phyloP scores from a whole-genome alignment of 2,113 vertebrate genomes.

The Puma concolor region DNA sequence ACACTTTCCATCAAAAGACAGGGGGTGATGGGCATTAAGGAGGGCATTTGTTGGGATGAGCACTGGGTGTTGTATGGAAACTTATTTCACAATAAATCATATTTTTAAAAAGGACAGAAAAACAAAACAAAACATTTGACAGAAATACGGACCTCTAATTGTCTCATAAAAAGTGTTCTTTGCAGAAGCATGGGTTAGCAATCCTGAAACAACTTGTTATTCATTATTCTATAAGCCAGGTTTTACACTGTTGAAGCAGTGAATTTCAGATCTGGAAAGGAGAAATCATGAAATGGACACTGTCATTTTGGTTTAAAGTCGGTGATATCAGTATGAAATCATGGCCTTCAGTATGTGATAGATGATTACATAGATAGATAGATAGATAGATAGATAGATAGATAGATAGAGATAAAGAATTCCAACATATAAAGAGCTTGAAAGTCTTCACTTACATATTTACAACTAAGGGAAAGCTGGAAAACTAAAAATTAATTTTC shows the following conservation, averaged over 20 bases:
- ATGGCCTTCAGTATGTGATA: background rate
- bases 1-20: background rate
- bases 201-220: background rate
- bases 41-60: too few relatives aligned
- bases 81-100: too few relatives aligned
- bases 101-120: background rate
- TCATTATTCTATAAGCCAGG: background rate
- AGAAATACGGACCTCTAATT: background rate
- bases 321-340: background rate
- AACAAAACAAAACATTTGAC: background rate
- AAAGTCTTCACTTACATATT: background rate
- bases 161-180: background rate
- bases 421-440: background rate
- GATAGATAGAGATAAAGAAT: background rate
- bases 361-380: background rate
- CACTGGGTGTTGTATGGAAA: too few relatives aligned
- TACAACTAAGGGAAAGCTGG: background rate
- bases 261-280: background rate
- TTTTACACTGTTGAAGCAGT: background rate
- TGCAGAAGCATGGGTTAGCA: background rate
- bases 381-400: background rate
- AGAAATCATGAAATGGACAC: background rate
- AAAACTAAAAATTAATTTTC: background rate
- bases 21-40: background rate
- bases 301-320: background rate